Evolutionary conservation across 2,888 invertebrate genomes (phyloP).

Genomic region (Polydrusus tereticollis): DNA sequence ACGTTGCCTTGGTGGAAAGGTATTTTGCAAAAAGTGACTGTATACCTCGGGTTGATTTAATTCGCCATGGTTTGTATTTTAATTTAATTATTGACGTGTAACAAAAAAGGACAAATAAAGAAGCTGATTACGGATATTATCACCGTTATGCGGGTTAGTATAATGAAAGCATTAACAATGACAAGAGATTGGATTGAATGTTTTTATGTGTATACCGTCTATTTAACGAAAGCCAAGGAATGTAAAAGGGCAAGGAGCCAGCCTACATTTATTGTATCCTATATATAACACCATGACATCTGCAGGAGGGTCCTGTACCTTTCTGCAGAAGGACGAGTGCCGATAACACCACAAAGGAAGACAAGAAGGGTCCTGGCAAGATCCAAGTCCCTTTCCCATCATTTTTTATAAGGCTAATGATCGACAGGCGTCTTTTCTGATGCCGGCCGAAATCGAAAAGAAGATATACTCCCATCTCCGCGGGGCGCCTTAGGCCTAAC

Average conservation of each 20-base stretch:
- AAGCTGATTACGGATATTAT: background rate
- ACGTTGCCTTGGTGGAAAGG: constrained; percentile 8
- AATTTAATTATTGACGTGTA: background rate
- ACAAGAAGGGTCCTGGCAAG: no score
- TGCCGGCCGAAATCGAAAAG: constrained; percentile 30
- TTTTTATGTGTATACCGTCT: no score
- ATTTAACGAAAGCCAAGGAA: no score
- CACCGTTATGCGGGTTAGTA: background rate
- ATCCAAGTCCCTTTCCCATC: background rate
- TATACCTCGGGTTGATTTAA: constrained; percentile 38
- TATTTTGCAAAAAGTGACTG: constrained; percentile 28
- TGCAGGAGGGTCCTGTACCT: no score
- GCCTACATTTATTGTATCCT: no score
- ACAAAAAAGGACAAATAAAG: background rate
- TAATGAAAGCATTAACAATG: background rate
- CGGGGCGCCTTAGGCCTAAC: constrained; percentile 56
- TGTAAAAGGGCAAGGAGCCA: no score
- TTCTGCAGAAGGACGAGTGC: no score
- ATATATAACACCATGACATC: no score
- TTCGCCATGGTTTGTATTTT: background rate
- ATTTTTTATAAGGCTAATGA: constrained; percentile 40
- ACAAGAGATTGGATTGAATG: background rate
- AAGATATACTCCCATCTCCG: constrained; percentile 53
- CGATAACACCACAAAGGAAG: no score
- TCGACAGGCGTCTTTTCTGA: constrained; percentile 43